Evolutionary conservation across 2,113 vertebrate species (phyloP).

Genomic region (Hystrix brachyura): DNA sequence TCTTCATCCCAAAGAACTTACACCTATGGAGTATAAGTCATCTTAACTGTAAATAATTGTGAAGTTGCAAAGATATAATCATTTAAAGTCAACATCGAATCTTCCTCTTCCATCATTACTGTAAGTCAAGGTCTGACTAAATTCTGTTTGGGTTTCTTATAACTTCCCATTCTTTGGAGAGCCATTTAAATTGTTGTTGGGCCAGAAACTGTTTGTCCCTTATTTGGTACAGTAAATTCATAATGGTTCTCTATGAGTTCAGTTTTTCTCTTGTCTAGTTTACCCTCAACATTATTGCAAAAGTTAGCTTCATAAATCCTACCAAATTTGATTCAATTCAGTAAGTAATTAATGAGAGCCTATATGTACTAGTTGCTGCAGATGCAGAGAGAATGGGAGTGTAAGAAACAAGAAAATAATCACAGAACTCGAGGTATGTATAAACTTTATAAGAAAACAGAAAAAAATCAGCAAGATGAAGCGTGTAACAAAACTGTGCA

Average conservation of each 20-base stretch:
- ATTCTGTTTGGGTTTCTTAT: neutral
- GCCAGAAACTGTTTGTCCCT: neutral
- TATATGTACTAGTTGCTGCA: neutral
- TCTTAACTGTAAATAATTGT: neutral
- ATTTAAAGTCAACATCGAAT: no score
- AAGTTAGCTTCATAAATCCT: neutral
- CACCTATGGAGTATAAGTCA: neutral
- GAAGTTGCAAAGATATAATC: neutral
- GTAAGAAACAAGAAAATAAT: neutral
- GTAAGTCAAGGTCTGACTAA: neutral
- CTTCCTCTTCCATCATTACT: neutral
- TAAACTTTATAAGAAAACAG: slow-evolving; percentile 11
- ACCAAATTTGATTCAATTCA: neutral
- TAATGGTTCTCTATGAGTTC: neutral
- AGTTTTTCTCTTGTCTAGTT: neutral
- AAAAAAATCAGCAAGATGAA: neutral
- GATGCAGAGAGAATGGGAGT: neutral
- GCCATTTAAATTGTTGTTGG: neutral
- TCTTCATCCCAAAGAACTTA: neutral
- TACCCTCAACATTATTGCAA: neutral
- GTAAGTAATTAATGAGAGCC: neutral
- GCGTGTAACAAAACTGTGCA: neutral
- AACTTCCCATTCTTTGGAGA: neutral
- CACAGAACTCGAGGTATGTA: neutral
- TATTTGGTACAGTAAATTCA: neutral